Evolutionary conservation across 1,140 invertebrate genomes (phyloP).

Genomic region (Pachyrhynchus sulphureomaculatus): DNA sequence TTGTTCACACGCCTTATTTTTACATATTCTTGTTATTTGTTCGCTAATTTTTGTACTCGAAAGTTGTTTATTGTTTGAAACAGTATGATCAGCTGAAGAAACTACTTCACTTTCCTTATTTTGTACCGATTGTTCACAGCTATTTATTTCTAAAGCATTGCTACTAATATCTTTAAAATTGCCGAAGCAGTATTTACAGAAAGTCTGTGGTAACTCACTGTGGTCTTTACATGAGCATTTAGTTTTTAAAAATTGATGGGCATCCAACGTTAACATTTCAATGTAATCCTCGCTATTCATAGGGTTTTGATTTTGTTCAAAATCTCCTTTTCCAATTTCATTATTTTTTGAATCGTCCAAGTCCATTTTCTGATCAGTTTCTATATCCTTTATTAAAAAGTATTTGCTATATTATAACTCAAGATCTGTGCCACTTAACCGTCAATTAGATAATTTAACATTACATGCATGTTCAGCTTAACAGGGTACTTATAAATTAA

Average conservation of each 20-base stretch:
- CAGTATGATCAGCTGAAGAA: not conserved
- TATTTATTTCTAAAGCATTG: not conserved
- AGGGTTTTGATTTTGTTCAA: not conserved
- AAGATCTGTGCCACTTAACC: too few relatives aligned
- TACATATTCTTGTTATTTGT: not conserved
- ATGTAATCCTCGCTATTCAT: constrained; percentile 15
- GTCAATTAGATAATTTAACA: too few relatives aligned
- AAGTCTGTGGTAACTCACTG: not conserved
- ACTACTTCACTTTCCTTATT: not conserved
- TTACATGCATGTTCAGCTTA: too few relatives aligned
- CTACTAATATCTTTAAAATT: constrained; percentile 7
- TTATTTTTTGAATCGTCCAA: not conserved
- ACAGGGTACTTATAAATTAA: too few relatives aligned
- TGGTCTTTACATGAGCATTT: constrained; percentile 14
- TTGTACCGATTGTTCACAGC: not conserved
- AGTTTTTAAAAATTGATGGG: constrained; percentile 16
- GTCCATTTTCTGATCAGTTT: too few relatives aligned
- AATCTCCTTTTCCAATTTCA: not conserved
- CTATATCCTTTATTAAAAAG: too few relatives aligned
- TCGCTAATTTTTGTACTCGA: not conserved
- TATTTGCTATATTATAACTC: too few relatives aligned
- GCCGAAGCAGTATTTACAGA: constrained; percentile 19
- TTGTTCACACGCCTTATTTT: not conserved
- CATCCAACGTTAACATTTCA: constrained; percentile 26
- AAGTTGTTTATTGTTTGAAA: not conserved